Base-by-base conservation (phyloP, 2,797 vertebrate genomes). In the Chaenodraco wilsoni region DNA sequence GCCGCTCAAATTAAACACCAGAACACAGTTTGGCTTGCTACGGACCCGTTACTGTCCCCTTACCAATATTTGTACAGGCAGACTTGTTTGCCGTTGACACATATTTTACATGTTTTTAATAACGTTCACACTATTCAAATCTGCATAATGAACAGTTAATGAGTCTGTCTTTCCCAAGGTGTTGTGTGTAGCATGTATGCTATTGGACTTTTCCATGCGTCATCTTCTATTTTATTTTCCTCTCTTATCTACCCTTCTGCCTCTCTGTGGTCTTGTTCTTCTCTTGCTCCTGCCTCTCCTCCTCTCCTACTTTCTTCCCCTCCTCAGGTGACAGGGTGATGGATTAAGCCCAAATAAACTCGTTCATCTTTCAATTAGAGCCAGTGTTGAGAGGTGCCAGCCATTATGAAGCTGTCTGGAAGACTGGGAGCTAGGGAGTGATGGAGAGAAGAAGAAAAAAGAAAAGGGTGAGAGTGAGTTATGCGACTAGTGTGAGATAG, bases 321-420 rank as follows among this genome's bases (percentile, higher is more conserved):
- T 81, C 84, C 81, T 82, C 86, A 80, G 83, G 86, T 93, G 92
- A 92, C 93, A 93, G 85, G 65, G 86, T 95, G 93, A 94, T 94
- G 92, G 92, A 95, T 95, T 94, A 92, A 89, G 85, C 87, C 87
- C 86, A 93, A 94, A 94, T 93, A 93, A 93, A 94, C 90, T 92
- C 83, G 78, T 94, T 94, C 93, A 93, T 94, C 93, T 94, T 94
- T 93, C 91, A 94, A 94, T 95, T 94, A 94, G 88, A 89, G 83
- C 86, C 86, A 87, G 88, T 87, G 81, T 87, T 88, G 89, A 92
- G 89, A 93, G 86, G 88, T 93, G 90, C 84, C 89, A 92, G 81
- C 84, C 86, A 93, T 93, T 94, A 94, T 94, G 91, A 93, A 93
- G 93, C 88, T 91, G 92, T 93, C 90, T 90, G 81, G 69, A 83